Evolutionary conservation across 2,113 vertebrate species (phyloP).

Genomic region (Pelodiscus sinensis): DNA sequence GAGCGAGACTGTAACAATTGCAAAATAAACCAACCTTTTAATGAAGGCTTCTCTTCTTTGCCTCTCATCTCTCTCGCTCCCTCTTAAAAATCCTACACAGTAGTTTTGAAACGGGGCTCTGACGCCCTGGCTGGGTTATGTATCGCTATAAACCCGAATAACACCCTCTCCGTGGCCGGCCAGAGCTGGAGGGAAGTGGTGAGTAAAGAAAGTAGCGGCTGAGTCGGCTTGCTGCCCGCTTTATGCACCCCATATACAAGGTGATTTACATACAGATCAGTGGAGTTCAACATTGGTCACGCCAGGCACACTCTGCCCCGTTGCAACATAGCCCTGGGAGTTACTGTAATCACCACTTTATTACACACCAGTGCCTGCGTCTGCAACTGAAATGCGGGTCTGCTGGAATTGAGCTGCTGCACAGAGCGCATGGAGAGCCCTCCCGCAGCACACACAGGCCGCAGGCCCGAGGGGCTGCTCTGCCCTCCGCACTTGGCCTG

Average conservation of each 20-base stretch:
- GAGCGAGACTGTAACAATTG: background rate
- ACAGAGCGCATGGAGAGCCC: no score
- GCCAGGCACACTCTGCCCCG: conserved; percentile 50
- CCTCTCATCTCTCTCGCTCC: conserved; percentile 77
- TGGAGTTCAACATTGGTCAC: conserved; percentile 77
- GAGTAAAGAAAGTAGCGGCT: background rate
- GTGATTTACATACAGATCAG: conserved; percentile 76
- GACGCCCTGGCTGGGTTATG: background rate
- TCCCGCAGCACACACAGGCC: background rate
- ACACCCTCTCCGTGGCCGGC: conserved; percentile 29
- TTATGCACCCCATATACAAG: conserved; percentile 66
- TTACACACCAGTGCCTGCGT: conserved; percentile 32
- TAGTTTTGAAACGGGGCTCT: background rate
- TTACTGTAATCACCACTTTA: conserved; percentile 64
- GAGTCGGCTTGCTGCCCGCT: conserved; percentile 25
- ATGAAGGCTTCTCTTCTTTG: conserved; percentile 76
- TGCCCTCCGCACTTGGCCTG: background rate
- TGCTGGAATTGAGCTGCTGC: background rate
- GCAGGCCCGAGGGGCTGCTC: background rate
- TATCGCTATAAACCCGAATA: conserved; percentile 19
- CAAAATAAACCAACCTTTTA: conserved; percentile 78
- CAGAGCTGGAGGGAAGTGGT: conserved; percentile 49
- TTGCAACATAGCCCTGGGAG: conserved; percentile 78
- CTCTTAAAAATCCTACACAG: background rate
- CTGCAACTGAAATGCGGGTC: conserved; percentile 53